Evolutionary conservation across 2,888 invertebrate genomes (phyloP), one percentile per base, ranked within the genome.

Genomic region (Clanis bilineata): DNA sequence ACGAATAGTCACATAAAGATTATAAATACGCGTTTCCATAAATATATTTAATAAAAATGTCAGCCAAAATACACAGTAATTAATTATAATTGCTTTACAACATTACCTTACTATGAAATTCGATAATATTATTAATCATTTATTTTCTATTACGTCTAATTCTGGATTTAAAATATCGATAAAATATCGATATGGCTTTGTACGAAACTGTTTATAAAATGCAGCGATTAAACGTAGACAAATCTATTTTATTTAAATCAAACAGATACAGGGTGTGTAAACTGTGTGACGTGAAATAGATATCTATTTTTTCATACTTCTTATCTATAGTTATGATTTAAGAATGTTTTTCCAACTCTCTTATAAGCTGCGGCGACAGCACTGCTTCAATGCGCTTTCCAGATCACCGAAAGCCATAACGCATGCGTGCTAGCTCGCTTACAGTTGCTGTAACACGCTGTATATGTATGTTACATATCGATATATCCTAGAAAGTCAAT

Each of bases 381-480:
- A 80, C 57, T 69, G 87, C 86, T 86, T 84, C 84, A 78, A 72
- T 85, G 83, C 69, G 85, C 86, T 86, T 87, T 86, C 76, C 64
- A 60, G 3, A 18, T 58, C 57, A 47, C 45, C 62, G 73, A 80
- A 86, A 87, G 83, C 80, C 82, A 82, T 74, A 66, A 77, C 77
- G 80, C 85, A 86, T 81, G 87, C 86, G 77, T 79, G 78, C 80
- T 72, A 67, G 66, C 67, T 73, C 74, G 80, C 45, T 54, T n/a
- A 61, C 22, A 45, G 28, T 15, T 5, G 44, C 12, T 36, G 6
- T 43, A 9, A 22, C 23, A 45, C 15, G 47, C 44, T 51, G 28
- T 32, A 51, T 51, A 51, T 32, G 28, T 18, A 28, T 9, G 2
- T 18, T 6, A 47, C 47, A 47, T 47, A 47, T 47, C 47, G 47